These are phyloP conservation scores for Drosophila jambulina DNA, from an alignment of 1,140 invertebrate genomes.

Conservation along the genomic window DNA sequence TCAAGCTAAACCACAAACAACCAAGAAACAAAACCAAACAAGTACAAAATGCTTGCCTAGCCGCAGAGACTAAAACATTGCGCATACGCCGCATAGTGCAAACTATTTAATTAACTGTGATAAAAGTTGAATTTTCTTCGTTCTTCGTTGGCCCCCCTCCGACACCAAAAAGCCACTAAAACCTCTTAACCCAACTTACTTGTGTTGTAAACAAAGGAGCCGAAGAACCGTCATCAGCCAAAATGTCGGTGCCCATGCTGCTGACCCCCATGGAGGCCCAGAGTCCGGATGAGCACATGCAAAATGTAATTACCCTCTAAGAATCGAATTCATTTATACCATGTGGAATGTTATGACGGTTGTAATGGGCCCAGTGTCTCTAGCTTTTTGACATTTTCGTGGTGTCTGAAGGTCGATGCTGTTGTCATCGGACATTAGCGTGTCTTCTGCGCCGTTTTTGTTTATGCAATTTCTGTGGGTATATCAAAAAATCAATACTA, in stretches of 20 bases:
- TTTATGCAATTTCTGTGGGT: slow-evolving; percentile 47
- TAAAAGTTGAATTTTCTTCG: slow-evolving; percentile 58
- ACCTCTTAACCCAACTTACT: slow-evolving; percentile 15
- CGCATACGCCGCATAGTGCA: slow-evolving; percentile 72
- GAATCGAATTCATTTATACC: slow-evolving; percentile 5
- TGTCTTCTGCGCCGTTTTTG: slow-evolving; percentile 19
- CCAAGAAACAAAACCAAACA: slow-evolving; percentile 11
- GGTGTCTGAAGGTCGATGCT: slow-evolving; percentile 57
- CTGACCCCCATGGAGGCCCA: slow-evolving; percentile 65
- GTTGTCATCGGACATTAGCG: slow-evolving; percentile 52
- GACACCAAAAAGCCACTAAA: slow-evolving; percentile 23
- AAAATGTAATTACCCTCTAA: slow-evolving; percentile 68
- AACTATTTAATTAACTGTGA: slow-evolving; percentile 61
- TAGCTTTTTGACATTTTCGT: slow-evolving; percentile 64
- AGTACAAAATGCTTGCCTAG: slow-evolving; percentile 71
- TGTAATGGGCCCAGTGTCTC: slow-evolving; percentile 16
- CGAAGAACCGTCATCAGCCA: slow-evolving; percentile 11
- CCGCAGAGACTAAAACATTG: slow-evolving; percentile 37
- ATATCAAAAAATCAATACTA: slow-evolving; percentile 44
- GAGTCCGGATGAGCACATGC: slow-evolving; percentile 66
- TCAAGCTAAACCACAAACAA: slow-evolving; percentile 16
- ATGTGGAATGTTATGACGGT: slow-evolving; percentile 14
- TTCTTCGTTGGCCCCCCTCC: too few relatives aligned
- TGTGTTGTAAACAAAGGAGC: slow-evolving; percentile 17
- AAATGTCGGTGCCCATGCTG: slow-evolving; percentile 72